These are phyloP conservation scores for Cynocephalus volans DNA, from an alignment of 2,113 vertebrate species.

Conservation along the genomic window DNA sequence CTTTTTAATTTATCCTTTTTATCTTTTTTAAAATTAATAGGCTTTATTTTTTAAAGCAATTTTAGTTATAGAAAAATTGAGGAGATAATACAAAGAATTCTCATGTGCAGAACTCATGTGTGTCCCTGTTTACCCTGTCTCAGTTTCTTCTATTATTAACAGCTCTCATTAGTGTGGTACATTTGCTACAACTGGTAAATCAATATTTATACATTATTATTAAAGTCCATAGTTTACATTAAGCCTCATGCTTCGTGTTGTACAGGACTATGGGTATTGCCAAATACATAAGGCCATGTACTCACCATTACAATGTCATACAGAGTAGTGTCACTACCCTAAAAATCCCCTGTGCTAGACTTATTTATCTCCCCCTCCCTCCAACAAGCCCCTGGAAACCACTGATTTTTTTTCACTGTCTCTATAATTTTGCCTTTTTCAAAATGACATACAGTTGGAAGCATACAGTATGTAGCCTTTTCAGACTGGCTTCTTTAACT, in stretches of 20 bases:
- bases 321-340: not conserved
- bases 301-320: not conserved
- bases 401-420: too few species aligned
- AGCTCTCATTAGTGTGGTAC: not conserved
- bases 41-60: not conserved
- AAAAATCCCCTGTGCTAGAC: not conserved
- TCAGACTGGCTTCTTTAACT: too few species aligned
- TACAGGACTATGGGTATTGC: not conserved
- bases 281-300: not conserved
- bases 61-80: not conserved
- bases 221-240: not conserved
- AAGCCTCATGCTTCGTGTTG: not conserved
- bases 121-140: not conserved
- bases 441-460: too few species aligned
- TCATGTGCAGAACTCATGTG: too few species aligned
- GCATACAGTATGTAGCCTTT: too few species aligned
- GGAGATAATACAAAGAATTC: not conserved
- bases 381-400: too few species aligned
- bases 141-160: not conserved
- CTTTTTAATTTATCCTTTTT: not conserved
- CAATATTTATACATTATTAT: not conserved
- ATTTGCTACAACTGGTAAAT: not conserved
- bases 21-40: not conserved
- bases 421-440: too few species aligned
- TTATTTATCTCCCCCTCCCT: not conserved